Percentiles rank a stretch among this genome's conserved stretches.
Conservation (phyloP, 1,140 invertebrate genomes). For the Telenomus remus region DNA sequence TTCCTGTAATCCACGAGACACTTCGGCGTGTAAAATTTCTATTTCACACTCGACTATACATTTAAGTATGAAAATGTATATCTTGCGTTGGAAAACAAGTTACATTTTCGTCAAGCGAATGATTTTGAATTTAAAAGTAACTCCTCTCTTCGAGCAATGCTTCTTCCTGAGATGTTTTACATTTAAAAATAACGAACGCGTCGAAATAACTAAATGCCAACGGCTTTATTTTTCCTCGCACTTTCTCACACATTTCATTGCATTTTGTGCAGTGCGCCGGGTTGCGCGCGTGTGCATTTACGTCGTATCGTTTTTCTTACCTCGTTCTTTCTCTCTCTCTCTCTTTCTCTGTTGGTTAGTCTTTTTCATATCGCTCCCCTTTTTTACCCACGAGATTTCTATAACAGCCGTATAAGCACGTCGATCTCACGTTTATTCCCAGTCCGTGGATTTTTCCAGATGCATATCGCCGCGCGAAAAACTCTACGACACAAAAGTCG, state of each 20-base stretch:
- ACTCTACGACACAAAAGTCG: conserved; percentile 30
- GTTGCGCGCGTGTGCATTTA: conserved; percentile 34
- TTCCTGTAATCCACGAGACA: too few species aligned
- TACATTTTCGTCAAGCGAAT: conserved; percentile 3
- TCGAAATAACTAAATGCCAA: conserved; percentile 27
- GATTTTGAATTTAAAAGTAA: conserved; percentile 5
- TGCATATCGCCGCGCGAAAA: conserved; percentile 29
- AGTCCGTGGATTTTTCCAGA: conserved; percentile 44
- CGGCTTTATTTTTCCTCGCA: conserved; percentile 28
- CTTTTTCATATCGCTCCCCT: conserved; percentile 9
- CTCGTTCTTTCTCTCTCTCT: background rate
- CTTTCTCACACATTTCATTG: conserved; percentile 28
- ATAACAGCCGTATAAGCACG: conserved; percentile 44
- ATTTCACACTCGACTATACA: too few species aligned
- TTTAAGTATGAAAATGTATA: background rate
- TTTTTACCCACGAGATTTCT: conserved; percentile 46
- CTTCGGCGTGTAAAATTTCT: too few species aligned
- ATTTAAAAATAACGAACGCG: conserved; percentile 48
- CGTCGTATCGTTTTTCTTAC: conserved; percentile 38
- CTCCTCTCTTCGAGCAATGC: conserved; percentile 8
- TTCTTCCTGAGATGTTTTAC: conserved; percentile 22
- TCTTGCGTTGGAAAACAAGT: background rate
- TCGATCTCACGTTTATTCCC: conserved; percentile 52
- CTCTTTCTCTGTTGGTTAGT: conserved; percentile 1
- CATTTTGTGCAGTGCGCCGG: conserved; percentile 34